Evolutionary conservation across 1,140 invertebrate species (phyloP).

Genomic region (Chironomus tepperi): DNA sequence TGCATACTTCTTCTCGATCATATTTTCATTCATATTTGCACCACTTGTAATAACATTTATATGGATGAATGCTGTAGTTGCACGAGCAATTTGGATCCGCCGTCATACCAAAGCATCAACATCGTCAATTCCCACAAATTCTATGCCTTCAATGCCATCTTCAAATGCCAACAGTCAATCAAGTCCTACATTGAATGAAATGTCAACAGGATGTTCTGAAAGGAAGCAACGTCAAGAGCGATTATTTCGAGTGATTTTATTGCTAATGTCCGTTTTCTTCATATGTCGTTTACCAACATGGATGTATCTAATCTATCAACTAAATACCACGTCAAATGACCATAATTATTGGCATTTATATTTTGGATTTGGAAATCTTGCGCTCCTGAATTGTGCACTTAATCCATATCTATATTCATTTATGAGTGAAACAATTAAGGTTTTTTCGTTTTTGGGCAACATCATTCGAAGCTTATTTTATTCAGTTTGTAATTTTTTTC

Average conservation of each 20-base stretch:
- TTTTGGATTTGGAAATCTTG: constrained; percentile 41
- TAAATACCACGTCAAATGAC: constrained; percentile 33
- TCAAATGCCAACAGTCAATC: background rate
- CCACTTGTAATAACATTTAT: constrained; percentile 45
- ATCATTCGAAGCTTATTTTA: background rate
- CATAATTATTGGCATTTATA: constrained; percentile 41
- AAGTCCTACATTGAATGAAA: background rate
- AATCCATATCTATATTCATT: constrained; percentile 51
- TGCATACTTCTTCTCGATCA: constrained; percentile 37
- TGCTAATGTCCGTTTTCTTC: constrained; percentile 45
- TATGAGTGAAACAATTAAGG: constrained; percentile 41
- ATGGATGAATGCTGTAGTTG: constrained; percentile 46
- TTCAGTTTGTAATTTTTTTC: background rate
- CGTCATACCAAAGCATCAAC: constrained; percentile 28
- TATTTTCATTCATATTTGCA: constrained; percentile 45
- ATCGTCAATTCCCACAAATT: constrained; percentile 27
- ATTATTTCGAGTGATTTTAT: constrained; percentile 45
- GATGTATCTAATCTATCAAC: constrained; percentile 42
- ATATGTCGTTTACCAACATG: constrained; percentile 45
- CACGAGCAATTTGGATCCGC: constrained; percentile 42
- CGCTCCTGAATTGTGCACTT: constrained; percentile 42
- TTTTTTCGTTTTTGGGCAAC: background rate
- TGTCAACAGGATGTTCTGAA: constrained; percentile 25
- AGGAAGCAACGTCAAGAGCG: constrained; percentile 42
- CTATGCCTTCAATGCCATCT: constrained; percentile 26